These are phyloP conservation scores for Potorous gilbertii DNA, from an alignment of 2,797 vertebrate genomes.

Conservation along the genomic window DNA sequence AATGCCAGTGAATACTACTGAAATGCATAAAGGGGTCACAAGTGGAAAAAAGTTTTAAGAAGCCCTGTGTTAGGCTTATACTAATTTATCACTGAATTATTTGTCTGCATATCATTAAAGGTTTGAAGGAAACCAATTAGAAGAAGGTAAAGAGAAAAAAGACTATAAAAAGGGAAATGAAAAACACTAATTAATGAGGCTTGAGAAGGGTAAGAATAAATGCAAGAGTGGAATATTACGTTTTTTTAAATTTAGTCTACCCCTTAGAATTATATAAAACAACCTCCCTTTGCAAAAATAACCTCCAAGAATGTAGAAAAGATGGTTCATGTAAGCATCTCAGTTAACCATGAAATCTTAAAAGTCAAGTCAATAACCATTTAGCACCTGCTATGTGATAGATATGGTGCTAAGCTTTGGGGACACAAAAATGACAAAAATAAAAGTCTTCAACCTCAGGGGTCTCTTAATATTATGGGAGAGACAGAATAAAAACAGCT, in stretches of 20 bases:
- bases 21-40: too few relatives aligned
- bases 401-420: not conserved
- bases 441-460: not conserved
- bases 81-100: not conserved
- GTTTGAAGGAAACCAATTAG: not conserved
- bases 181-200: not conserved
- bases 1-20: too few relatives aligned
- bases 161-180: not conserved
- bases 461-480: not conserved
- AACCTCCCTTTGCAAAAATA: not conserved
- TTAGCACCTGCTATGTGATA: not conserved
- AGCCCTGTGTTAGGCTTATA: not conserved
- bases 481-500: not conserved
- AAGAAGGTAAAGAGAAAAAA: not conserved
- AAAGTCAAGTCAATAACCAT: not conserved
- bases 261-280: too few relatives aligned
- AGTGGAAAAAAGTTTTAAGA: too few relatives aligned
- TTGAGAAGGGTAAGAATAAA: not conserved
- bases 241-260: too few relatives aligned
- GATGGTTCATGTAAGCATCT: too few relatives aligned
- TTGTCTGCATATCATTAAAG: not conserved
- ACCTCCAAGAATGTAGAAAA: too few relatives aligned
- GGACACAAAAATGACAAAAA: not conserved
- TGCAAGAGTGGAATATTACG: not conserved
- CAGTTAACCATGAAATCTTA: not conserved